Evolutionary conservation across 2,797 vertebrate species (phyloP), one percentile per base, ranked within the genome.

Genomic region (Coluber constrictor): DNA sequence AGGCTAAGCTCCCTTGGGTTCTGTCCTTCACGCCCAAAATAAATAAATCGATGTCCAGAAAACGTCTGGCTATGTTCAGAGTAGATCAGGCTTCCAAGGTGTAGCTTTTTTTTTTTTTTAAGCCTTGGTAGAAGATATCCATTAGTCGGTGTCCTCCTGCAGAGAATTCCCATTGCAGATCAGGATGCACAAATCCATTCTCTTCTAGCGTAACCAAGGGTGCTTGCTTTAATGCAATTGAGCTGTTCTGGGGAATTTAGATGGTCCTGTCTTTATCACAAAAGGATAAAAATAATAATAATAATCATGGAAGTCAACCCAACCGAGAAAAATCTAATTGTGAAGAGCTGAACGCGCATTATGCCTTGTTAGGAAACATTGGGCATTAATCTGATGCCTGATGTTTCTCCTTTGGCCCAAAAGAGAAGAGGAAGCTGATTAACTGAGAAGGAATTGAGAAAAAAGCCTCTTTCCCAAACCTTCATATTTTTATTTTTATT

Each of bases 251-350:
- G 94, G 94, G 94, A 89, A 86, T 95, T 96, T 95, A 95, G 90
- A 66, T 91, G 70, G 83, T 25, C 32, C 91, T 94, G 95, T 94
- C 61, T 96, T 93, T 51, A 94, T 94, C 89, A 93, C 95, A 92
- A 61, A 92, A 93, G 74, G 91, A 94, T 56, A 10, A 27, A 29
- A 91, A 96, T 51, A 51, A 51, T 51, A 51, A 51, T 51, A 95
- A 93, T 70, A 37, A 92, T 96, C 95, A 93, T 87, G 83, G 95
- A 97, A 95, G 94, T 94, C 96, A 96, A 93, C 95, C 95, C 90
- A 91, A 92, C 94, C 89, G 92, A 93, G 94, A 91, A 93, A 12
- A 96, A 96, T 92, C 91, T 57, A 88, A 90, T 92, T 56, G 94
- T 91, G 95, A 96, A 94, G 37, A 89, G 23, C 92, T 93, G 91